These are phyloP conservation scores for Mastomys coucha DNA, from an alignment of 2,113 vertebrate genomes.

Conservation along the genomic window DNA sequence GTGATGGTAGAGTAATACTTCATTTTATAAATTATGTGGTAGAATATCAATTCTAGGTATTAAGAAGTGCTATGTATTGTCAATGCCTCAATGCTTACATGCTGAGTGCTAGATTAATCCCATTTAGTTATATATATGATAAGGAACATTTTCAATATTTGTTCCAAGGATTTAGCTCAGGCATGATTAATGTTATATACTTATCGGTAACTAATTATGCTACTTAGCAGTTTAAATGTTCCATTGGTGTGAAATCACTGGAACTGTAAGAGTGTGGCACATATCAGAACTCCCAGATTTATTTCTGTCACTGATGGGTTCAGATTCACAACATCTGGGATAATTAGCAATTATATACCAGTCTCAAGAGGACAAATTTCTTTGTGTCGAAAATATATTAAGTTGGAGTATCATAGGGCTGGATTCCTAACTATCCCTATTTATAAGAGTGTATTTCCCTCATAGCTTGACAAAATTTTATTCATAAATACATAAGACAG, in stretches of 20 bases:
- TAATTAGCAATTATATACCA: constrained; percentile 76
- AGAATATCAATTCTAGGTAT: constrained; percentile 54
- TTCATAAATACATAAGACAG: constrained; percentile 76
- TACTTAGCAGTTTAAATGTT: constrained; percentile 76
- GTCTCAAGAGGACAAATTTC: constrained; percentile 68
- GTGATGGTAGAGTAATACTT: neutral
- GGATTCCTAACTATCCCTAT: constrained; percentile 31
- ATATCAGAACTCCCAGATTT: constrained; percentile 75
- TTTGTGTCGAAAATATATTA: constrained; percentile 74
- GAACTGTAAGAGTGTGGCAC: constrained; percentile 67
- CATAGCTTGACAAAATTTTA: constrained; percentile 73
- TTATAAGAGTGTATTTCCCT: constrained; percentile 62
- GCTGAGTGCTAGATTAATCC: constrained; percentile 39
- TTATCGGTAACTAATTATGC: constrained; percentile 79
- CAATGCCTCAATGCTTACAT: constrained; percentile 36
- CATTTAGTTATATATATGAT: constrained; percentile 3
- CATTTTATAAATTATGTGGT: constrained; percentile 32
- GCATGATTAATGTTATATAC: constrained; percentile 79
- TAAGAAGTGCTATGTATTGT: neutral
- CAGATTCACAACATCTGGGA: constrained; percentile 75
- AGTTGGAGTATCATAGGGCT: constrained; percentile 50
- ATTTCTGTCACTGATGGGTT: constrained; percentile 79
- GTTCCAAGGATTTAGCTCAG: constrained; percentile 76
- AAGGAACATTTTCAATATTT: constrained; percentile 76
- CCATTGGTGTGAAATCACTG: constrained; percentile 75